Evolutionary conservation across 1,140 invertebrate genomes (phyloP).

Genomic region (Pachypsylla venusta): DNA sequence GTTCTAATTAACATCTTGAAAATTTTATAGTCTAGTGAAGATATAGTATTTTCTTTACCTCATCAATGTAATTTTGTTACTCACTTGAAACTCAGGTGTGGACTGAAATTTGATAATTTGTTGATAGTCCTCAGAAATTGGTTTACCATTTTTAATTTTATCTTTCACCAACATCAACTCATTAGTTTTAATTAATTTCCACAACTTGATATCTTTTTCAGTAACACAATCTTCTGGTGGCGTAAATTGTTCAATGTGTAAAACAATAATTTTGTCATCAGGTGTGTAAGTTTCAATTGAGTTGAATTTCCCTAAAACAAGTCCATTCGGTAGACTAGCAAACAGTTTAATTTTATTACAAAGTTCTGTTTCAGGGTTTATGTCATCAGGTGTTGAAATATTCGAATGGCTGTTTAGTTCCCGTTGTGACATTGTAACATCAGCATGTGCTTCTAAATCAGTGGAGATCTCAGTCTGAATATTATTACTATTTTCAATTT

Average conservation of each 20-base stretch:
- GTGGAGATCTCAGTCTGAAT: no score
- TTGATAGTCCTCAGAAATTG: background rate
- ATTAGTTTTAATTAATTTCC: background rate
- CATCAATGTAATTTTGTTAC: no score
- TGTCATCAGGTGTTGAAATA: slow-evolving; percentile 25
- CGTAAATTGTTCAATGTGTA: slow-evolving; percentile 9
- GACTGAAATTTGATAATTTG: background rate
- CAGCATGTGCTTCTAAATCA: no score
- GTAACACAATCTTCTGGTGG: background rate
- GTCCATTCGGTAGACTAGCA: background rate
- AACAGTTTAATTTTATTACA: slow-evolving; percentile 18
- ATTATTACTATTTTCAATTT: background rate
- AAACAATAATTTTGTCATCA: slow-evolving; percentile 5
- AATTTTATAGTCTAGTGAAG: no score
- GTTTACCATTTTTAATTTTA: background rate
- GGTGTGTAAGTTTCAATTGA: background rate
- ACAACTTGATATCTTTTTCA: background rate
- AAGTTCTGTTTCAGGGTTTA: slow-evolving; percentile 45
- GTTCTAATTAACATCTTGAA: no score
- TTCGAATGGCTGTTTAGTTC: no score
- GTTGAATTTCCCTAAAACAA: background rate
- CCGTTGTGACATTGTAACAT: no score
- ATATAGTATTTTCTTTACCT: no score
- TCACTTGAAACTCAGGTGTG: background rate
- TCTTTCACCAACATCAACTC: background rate